These are phyloP conservation scores for Avahi laniger DNA, from an alignment of 2,797 vertebrate genomes.

Conservation along the genomic window DNA sequence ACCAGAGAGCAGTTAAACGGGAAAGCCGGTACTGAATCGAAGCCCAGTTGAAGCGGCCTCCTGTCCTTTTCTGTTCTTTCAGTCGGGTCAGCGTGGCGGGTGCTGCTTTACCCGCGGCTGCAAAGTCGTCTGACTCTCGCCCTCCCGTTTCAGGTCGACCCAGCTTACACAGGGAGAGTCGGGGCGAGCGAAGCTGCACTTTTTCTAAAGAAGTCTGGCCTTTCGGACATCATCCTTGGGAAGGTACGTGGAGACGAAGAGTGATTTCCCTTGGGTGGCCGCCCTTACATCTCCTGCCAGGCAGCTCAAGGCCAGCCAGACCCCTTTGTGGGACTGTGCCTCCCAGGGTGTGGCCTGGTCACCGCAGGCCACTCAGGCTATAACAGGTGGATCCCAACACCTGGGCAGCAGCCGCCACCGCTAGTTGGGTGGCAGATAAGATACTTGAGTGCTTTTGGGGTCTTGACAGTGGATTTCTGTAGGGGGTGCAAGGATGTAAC, in stretches of 20 bases:
- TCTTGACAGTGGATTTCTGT: background rate
- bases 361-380: background rate
- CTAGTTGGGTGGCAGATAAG: background rate
- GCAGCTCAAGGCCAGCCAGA: background rate
- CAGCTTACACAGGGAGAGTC: slow-evolving; percentile 93
- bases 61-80: background rate
- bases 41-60: fast-evolving
- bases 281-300: fast-evolving
- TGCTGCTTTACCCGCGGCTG: background rate
- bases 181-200: slow-evolving; percentile 96
- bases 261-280: background rate
- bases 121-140: background rate
- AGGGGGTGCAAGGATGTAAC: background rate
- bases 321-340: background rate
- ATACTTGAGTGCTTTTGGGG: background rate
- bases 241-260: slow-evolving; percentile 88
- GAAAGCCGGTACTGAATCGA: background rate
- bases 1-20: background rate
- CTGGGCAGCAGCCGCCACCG: background rate
- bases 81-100: background rate
- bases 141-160: slow-evolving; percentile 91
- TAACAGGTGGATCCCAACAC: background rate
- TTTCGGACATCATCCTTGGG: slow-evolving; percentile 93
- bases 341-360: background rate
- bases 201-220: slow-evolving; percentile 97